Percentiles rank a stretch among this genome's conserved stretches.
phyloP scores from a whole-genome alignment of 1,140 invertebrate genomes.

The Zaprionus ghesquierei region DNA sequence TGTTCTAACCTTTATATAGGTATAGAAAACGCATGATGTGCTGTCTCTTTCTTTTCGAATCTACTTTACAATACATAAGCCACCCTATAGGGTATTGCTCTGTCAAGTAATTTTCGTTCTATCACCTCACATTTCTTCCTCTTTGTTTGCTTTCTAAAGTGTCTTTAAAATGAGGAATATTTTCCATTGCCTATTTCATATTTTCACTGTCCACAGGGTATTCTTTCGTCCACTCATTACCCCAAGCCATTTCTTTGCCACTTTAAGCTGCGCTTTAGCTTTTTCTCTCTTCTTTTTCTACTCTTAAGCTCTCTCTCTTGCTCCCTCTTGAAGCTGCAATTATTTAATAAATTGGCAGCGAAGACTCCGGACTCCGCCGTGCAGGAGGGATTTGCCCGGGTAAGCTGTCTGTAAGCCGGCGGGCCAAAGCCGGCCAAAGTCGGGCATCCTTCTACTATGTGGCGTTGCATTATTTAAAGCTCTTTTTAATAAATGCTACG shows the following conservation, averaged over 20 bases:
- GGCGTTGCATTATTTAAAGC: conserved; percentile 20
- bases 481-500: conserved; percentile 20
- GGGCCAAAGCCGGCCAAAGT: neutral
- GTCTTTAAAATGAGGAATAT: no score
- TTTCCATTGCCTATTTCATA: no score
- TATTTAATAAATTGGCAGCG: neutral
- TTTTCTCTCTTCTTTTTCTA: neutral
- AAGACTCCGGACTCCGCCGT: neutral
- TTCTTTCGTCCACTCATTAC: neutral
- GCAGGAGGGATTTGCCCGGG: neutral
- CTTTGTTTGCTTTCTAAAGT: no score
- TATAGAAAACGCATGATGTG: no score
- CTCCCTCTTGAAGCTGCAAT: neutral
- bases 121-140: no score
- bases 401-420: conserved; percentile 17
- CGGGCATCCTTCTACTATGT: conserved; percentile 4
- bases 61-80: no score
- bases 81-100: no score
- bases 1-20: no score
- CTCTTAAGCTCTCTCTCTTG: neutral
- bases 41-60: no score
- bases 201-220: neutral
- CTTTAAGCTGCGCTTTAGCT: neutral
- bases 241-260: neutral
- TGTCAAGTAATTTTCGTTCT: no score